Evolutionary conservation across 2,113 vertebrate genomes (phyloP), one percentile per base, ranked within the genome.

Genomic region (Malurus cyaneus): DNA sequence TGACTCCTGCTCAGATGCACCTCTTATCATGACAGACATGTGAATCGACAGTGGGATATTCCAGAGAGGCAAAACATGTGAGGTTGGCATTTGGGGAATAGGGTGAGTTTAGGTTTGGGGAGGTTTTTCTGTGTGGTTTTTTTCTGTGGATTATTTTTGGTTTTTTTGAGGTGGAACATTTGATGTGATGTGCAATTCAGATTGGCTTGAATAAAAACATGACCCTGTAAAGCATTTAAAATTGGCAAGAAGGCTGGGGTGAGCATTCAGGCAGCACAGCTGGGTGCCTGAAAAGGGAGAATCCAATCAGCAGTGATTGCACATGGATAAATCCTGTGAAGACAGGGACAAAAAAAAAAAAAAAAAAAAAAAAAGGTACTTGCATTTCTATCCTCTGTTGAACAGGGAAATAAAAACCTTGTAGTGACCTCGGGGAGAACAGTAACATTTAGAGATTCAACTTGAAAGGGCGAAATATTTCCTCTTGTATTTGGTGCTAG

Each of bases 251-350:
- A 73, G n/a, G 23, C 42, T 54, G 39, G 39, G 64, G 60, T 70
- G 84, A 94, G 56, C 60, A 54, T 78, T 95, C 80, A 93, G 59
- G 39, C 50, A 88, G 72, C 86, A 80, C 83, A 94, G 80, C 64
- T 89, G 80, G 56, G 60, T 89, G 72, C 32, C 80, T 86, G 50
- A 84, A 86, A 70, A 74, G 47, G 67, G 60, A 94, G 39, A 94
- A 59, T 70, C 65, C 73, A 71, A 81, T 57, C 67, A 77, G 32
- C 54, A 91, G 50, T 66, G 42, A 86, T 47, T 44, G 64, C 72
- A 94, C n/a, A 59, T 25, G 26, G 61, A 84, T 50, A 86, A 92
- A 78, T 61, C 53, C 44, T 39, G 10, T 70, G 72, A 86, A 76
- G 46, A 76, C 9, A 20, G 6, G 5, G 5, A 11, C 12, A 31